phyloP scores from a whole-genome alignment of 2,113 vertebrate genomes.

The Lampris incognitus region DNA sequence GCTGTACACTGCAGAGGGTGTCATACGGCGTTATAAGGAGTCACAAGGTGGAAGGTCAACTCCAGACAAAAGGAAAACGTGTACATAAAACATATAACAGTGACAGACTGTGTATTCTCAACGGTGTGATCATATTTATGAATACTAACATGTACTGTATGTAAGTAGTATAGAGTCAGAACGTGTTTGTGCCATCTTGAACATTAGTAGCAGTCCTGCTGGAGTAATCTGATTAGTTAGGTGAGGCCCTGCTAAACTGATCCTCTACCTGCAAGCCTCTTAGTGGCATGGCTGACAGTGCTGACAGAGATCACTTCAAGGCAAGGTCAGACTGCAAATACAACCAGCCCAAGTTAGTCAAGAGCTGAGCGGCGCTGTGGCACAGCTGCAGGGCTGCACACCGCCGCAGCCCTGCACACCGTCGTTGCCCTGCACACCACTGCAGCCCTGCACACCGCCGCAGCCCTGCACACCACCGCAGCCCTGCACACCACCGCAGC shows the following conservation, averaged over 20 bases:
- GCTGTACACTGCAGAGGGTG: constrained; percentile 18
- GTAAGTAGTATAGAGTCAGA: constrained; percentile 14
- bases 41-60: background rate
- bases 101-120: background rate
- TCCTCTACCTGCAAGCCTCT: constrained; percentile 78
- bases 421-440: too few relatives aligned
- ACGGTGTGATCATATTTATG: background rate
- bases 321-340: constrained; percentile 66
- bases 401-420: too few relatives aligned
- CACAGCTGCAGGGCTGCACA: too few relatives aligned
- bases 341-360: background rate
- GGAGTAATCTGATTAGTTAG: constrained; percentile 82
- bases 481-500: too few relatives aligned
- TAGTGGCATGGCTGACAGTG: constrained; percentile 65
- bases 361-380: background rate
- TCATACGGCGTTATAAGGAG: too few relatives aligned
- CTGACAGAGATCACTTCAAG: constrained; percentile 65
- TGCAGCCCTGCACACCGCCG: too few relatives aligned
- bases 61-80: background rate
- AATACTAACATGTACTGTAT: background rate
- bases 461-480: too few relatives aligned
- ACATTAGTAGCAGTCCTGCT: constrained; percentile 62
- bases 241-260: constrained; percentile 79
- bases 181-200: constrained; percentile 44
- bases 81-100: background rate